Evolutionary conservation across 2,888 invertebrate species (phyloP), one percentile per base, ranked within the genome.

Genomic region (Cyaniris semiargus): DNA sequence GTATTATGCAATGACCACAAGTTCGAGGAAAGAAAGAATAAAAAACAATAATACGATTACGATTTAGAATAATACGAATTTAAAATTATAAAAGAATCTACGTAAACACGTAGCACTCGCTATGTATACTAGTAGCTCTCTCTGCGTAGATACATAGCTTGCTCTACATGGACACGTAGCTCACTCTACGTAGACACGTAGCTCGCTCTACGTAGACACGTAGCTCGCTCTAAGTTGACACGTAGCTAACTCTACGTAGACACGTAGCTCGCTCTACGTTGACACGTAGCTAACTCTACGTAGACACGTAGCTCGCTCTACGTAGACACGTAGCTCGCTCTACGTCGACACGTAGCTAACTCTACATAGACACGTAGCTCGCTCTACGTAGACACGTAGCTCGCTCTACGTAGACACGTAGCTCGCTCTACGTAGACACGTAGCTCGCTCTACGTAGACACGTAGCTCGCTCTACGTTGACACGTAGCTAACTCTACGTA

Each of bases 1-100:
- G 66, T 66, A 31, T 66, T 27, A 31, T 66, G 66, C 66, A 66
- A 66, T 66, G 66, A 31, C 27, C 66, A 66, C 66, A 66, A 27
- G 66, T 66, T 66, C 4, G 2, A 31, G 15, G 27, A 23, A 27
- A 27, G 27, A 66, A 66, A 27, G 15, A 66, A 66, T 66, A 6
- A 31, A 31, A 66, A 66, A 27, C 27, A 66, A 5, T 66, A 66
- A 13, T 8, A 8, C 58, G 60, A 60, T 60, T 21, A 2, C 21
- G 23, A 21, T 23, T 23, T 60, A 23, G 23, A 21, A 58, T 58
- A 58, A 21, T 60, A 58, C 21, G 58, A 8, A 58, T 60, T 23
- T 21, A 58, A 58, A 58, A 58, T 7, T 21, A n/a, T 58, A 21
- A n/a, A 53, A 53, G 5, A 53, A 18, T 53, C 53, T 18, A 53